Evolutionary conservation across 1,140 invertebrate species (phyloP).

Genomic region (Dufourea novaeangliae): DNA sequence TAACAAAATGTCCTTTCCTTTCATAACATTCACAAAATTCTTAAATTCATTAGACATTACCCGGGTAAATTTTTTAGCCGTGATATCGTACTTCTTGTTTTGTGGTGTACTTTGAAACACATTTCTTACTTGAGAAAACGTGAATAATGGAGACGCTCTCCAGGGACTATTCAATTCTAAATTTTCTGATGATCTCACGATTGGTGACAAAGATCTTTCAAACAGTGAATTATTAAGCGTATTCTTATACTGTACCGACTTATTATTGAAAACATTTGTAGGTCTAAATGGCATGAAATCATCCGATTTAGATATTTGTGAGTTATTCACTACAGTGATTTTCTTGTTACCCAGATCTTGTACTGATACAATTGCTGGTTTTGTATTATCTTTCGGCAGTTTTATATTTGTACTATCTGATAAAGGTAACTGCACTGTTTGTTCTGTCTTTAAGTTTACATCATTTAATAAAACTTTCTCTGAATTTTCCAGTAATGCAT

Average conservation of each 20-base stretch:
- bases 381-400: background rate
- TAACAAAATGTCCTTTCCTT: conserved; percentile 12
- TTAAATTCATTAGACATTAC: conserved; percentile 13
- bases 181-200: conserved; percentile 48
- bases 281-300: conserved; percentile 58
- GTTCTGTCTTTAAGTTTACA: background rate
- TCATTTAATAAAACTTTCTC: background rate
- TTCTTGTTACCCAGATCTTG: conserved; percentile 48
- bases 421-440: background rate
- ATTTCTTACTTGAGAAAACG: conserved; percentile 67
- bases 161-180: conserved; percentile 70
- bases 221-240: conserved; percentile 68
- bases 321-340: conserved; percentile 53
- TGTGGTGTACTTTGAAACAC: conserved; percentile 74
- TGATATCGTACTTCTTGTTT: conserved; percentile 34
- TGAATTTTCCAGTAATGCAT: background rate
- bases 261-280: conserved; percentile 59
- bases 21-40: background rate
- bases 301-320: conserved; percentile 30
- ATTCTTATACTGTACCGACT: conserved; percentile 42
- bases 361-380: conserved; percentile 45
- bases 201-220: conserved; percentile 72
- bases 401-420: background rate
- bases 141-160: conserved; percentile 52
- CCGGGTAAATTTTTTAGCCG: background rate